Evolutionary conservation across 1,140 invertebrate genomes (phyloP).

Genomic region (Ptiloglossa arizonensis): DNA sequence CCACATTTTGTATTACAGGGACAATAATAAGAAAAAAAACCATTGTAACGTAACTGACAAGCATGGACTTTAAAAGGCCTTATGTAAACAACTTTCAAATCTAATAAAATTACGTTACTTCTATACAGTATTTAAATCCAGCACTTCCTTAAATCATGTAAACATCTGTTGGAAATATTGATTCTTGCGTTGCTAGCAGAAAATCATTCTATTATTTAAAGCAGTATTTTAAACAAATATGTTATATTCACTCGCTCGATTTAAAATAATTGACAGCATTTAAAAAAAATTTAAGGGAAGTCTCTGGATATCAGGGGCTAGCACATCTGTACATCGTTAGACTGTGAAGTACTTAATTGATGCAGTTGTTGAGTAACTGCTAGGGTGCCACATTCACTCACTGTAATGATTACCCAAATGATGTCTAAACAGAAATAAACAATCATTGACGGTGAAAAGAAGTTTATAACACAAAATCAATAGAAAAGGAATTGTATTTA

Average conservation of each 20-base stretch:
- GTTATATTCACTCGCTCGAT: conserved; percentile 4
- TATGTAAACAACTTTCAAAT: conserved; percentile 46
- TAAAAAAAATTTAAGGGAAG: conserved; percentile 36
- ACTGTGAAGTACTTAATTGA: conserved; percentile 81
- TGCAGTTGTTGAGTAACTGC: conserved; percentile 88
- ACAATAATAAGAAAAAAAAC: not conserved
- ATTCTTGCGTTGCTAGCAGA: conserved; percentile 8
- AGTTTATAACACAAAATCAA: not conserved
- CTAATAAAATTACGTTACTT: conserved; percentile 49
- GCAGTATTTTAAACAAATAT: not conserved
- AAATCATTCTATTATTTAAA: conserved; percentile 36
- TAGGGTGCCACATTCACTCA: conserved; percentile 86
- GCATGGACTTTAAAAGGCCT: conserved; percentile 57
- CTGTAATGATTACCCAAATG: conserved; percentile 87
- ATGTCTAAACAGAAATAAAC: conserved; percentile 80
- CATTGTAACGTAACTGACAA: conserved; percentile 43
- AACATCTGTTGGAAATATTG: conserved; percentile 19
- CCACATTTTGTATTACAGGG: not conserved
- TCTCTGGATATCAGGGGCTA: conserved; percentile 68
- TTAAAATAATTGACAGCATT: conserved; percentile 35
- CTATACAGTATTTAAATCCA: conserved; percentile 46
- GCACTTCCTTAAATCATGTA: conserved; percentile 33
- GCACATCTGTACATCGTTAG: conserved; percentile 78
- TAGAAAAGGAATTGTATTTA: conserved; percentile 68
- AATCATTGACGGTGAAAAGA: not conserved